A percentile compares a stretch with the other conserved stretches of the same genome.
Evolutionary conservation across 2,797 vertebrate genomes (phyloP).

Genomic region (Intellagama lesueurii): DNA sequence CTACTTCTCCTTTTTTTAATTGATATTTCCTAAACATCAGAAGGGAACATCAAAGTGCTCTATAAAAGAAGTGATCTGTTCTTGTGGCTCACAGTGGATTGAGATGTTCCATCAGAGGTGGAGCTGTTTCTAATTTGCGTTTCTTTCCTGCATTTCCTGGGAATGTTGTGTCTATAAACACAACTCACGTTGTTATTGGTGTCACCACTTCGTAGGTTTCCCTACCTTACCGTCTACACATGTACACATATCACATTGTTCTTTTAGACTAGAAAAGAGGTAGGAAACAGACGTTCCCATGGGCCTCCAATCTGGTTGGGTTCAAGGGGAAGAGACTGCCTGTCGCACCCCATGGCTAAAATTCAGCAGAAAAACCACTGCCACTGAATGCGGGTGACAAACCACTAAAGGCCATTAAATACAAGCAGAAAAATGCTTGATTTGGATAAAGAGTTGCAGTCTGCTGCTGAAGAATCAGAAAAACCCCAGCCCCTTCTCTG

Average conservation of each 20-base stretch:
- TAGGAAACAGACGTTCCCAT: too few relatives aligned
- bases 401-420: neutral
- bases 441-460: neutral
- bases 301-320: too few relatives aligned
- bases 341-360: neutral
- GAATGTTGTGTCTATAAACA: neutral
- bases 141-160: neutral
- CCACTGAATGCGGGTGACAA: neutral
- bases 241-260: too few relatives aligned
- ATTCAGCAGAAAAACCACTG: neutral
- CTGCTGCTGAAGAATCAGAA: neutral
- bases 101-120: neutral
- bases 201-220: neutral
- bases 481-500: neutral
- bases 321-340: neutral
- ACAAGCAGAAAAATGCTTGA: too few relatives aligned
- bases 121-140: neutral
- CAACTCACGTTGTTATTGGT: neutral
- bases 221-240: neutral
- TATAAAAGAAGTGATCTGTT: too few relatives aligned
- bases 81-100: neutral
- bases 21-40: neutral
- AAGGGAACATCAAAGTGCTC: neutral
- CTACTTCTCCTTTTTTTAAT: too few relatives aligned
- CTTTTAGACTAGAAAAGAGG: too few relatives aligned